Base-by-base conservation (phyloP, 2,113 vertebrate species). In the Mormyrus lacerda region DNA sequence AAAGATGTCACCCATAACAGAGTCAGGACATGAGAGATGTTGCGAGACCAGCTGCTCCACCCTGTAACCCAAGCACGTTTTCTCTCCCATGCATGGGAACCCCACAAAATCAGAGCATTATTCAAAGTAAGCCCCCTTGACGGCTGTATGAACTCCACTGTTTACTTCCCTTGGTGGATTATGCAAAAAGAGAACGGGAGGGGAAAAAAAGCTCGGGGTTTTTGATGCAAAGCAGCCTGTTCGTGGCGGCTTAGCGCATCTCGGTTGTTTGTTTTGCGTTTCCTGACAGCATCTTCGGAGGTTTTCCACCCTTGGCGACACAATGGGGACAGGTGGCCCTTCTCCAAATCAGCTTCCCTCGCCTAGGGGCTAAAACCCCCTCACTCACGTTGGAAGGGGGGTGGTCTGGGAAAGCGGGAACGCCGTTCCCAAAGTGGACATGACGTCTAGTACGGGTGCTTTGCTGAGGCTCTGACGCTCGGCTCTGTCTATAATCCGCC, bases 401-500 rank as follows among this genome's bases (percentile, higher is more conserved):
- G 4, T n/a, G 3, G 15, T 79, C 35, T 19, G 73, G 4, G 4
- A 79, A 79, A 42, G 35, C 35, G 2, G 69, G 69, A 76, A 42
- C 4, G 5, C 69, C 3, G 2, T 69, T 27, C 61, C 61, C 61
- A 10, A 27, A 69, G 61, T 31, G 61, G 61, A 83, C 15, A 44
- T 83, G 6, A 39, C 79, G 19, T 69, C 1, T 79, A 42, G 4
- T 6, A 6, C 15, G 35, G 31, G 35, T 17, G 73, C 73, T 27
- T 31, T 27, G n/a, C 27, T 27, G 10, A 69, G 27, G 61, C n/a
- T 45, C 42, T 45, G n/a, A 48, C 3, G 4, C 19, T 31, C 2
- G 7, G 42, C 39, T 84, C 85, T 21, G 42, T 9, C 13, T 27
- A 53, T 91, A 91, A 92, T 91, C 91, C 91, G 91, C 91, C 91